Base-by-base conservation (phyloP, 2,113 vertebrate genomes). In the Thamnophis sirtalis region DNA sequence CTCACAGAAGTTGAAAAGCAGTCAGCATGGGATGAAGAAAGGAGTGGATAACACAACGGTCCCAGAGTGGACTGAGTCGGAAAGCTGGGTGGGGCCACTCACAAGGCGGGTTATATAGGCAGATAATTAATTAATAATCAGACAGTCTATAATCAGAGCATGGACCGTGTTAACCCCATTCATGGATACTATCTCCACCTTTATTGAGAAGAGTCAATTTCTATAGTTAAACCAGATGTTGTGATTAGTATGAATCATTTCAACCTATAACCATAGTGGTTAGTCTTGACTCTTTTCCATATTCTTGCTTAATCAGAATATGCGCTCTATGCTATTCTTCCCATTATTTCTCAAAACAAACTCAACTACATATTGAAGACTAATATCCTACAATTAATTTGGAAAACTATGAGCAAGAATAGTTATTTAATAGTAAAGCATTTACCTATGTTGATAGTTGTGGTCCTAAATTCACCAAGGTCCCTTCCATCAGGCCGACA, bases 371-470 rank as follows among this genome's bases (percentile, higher is more conserved):
- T 53, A 43, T 21, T 53, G 50, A 84, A 87, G 55, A 38, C 28
- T 49, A 87, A 2, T 33, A 48, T 53, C 49, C n/a, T 6, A 50
- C 13, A 55, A 51, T 51, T 54, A 21, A 55, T 17, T 38, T 26
- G 33, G 24, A 91, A 55, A 26, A 9, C 2, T n/a, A 15, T 48
- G 21, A 93, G 49, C 6, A 84, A 54, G 21, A 13, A 38, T 24
- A 26, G 80, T 48, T 73, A 54, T 90, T 90, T 10, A 90, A 94
- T 56, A 68, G 22, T 63, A 60, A 91, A 93, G 28, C 24, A 96
- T 97, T 98, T 94, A 98, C 99, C 99, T 95, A 99, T 98, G 94
- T 99, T 99, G 92, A 99, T 96, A n/a, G 99, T 99, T 13, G 99
- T 99, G 87, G 98, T 97, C 97, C 99, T 98, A 96, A 99, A 99